These are phyloP conservation scores for Ectropis crepuscularia DNA, from an alignment of 2,888 invertebrate genomes.

Conservation along the genomic window DNA sequence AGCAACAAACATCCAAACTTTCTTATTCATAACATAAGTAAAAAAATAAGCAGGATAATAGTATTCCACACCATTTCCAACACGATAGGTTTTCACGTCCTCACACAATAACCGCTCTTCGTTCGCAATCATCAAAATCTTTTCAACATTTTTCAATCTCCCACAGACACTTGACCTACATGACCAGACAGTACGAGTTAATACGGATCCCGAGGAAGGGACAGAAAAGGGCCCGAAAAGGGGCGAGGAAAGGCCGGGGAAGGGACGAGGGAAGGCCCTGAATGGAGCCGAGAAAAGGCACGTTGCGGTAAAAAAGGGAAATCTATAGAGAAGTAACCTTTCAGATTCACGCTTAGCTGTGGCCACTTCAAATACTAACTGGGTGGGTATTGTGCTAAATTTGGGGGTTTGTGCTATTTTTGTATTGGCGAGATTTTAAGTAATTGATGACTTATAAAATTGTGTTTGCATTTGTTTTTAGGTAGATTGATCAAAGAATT, in stretches of 20 bases:
- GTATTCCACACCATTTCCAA: no score
- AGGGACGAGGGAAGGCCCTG: conserved; percentile 16
- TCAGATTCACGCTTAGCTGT: conserved; percentile 19
- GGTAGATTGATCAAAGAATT: no score
- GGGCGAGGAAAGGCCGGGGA: neutral
- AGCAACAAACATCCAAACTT: no score
- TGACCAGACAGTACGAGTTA: conserved; percentile 25
- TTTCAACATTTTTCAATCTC: conserved; percentile 12
- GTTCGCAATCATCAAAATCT: neutral
- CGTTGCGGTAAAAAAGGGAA: conserved; percentile 22
- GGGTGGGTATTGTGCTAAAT: neutral
- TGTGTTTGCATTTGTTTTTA: no score
- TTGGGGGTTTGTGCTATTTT: neutral
- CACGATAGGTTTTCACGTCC: neutral
- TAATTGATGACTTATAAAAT: no score
- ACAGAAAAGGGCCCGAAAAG: conserved; percentile 1
- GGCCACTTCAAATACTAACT: conserved; percentile 19
- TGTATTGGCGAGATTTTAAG: no score
- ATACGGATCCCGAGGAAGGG: conserved; percentile 12
- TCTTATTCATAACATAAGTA: no score
- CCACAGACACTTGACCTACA: conserved; percentile 25
- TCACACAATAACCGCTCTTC: neutral
- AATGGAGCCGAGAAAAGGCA: conserved; percentile 19
- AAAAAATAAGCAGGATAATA: no score
- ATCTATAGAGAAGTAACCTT: conserved; percentile 22